Percentiles rank a stretch among this genome's conserved stretches.
Evolutionary conservation across 30 jellyfish, hydroid and myxozoan genomes (phyloP).

Genomic region (Catostylus mosaicus): DNA sequence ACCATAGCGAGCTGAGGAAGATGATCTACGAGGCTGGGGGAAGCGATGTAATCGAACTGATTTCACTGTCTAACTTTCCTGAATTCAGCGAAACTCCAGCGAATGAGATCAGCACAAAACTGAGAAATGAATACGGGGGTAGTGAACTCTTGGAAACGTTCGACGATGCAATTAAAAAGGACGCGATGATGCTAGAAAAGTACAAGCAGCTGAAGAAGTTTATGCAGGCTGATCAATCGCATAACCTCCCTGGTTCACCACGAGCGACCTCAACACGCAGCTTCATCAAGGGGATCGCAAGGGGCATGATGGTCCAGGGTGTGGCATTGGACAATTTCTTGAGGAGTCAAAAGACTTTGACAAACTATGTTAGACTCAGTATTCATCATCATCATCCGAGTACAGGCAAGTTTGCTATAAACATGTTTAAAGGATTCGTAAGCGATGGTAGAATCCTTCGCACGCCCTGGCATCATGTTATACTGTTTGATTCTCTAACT

Average conservation of each 20-base stretch:
- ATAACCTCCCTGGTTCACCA: conserved; percentile 41
- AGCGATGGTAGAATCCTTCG: conserved; percentile 43
- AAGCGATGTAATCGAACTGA: conserved; percentile 41
- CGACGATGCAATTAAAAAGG: conserved; percentile 17
- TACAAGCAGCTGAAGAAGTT: conserved; percentile 47
- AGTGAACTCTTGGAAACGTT: conserved; percentile 4
- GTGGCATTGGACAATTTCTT: conserved; percentile 68
- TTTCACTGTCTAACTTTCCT: conserved; percentile 41
- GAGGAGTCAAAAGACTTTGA: conserved; percentile 5
- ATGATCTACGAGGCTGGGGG: conserved; percentile 49
- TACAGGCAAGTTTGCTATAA: conserved; percentile 58
- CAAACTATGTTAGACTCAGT: conserved; percentile 50
- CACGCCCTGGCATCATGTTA: conserved; percentile 73
- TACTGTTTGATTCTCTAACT: conserved; percentile 33
- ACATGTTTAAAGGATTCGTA: conserved; percentile 28
- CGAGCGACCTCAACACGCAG: conserved; percentile 26
- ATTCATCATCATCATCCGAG: conserved; percentile 59
- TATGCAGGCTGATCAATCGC: conserved; percentile 48
- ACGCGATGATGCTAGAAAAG: conserved; percentile 19
- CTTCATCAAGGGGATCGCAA: conserved; percentile 36
- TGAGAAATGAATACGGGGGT: conserved; percentile 43
- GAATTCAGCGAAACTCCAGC: conserved; percentile 36
- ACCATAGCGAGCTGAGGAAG: conserved; percentile 28
- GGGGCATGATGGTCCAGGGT: conserved; percentile 68
- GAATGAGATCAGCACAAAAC: conserved; percentile 8